These are phyloP conservation scores for Luffia ferchaultella DNA, from an alignment of 2,888 invertebrate species.

Conservation along the genomic window DNA sequence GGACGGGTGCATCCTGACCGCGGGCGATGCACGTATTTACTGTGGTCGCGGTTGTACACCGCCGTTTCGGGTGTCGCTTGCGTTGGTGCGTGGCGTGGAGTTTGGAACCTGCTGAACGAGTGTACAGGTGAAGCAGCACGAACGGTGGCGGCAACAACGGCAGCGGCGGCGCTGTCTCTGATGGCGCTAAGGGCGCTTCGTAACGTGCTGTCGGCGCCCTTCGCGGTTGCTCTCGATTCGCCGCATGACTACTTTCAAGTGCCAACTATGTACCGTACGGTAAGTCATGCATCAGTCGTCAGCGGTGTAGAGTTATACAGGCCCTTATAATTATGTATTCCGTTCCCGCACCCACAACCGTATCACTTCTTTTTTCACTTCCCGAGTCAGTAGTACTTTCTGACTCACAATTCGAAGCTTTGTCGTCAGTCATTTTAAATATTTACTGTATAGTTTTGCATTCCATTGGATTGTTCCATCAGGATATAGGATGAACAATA, in stretches of 20 bases:
- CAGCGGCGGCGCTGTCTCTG: slow-evolving; percentile 73
- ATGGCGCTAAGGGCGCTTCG: slow-evolving; percentile 74
- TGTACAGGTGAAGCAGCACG: slow-evolving; percentile 69
- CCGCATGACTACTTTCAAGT: slow-evolving; percentile 84
- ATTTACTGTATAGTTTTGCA: no score
- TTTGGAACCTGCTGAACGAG: slow-evolving; percentile 80
- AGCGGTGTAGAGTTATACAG: no score
- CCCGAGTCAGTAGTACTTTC: no score
- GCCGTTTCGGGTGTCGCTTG: slow-evolving; percentile 79
- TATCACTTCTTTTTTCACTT: no score
- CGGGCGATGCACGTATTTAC: slow-evolving; percentile 72
- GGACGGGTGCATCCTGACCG: slow-evolving; percentile 69
- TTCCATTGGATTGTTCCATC: no score
- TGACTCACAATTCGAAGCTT: no score
- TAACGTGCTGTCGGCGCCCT: slow-evolving; percentile 85
- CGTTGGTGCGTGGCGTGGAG: slow-evolving; percentile 89
- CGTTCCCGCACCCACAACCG: no score
- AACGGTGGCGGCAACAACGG: slow-evolving; percentile 70
- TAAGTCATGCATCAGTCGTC: no score
- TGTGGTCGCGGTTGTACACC: slow-evolving; percentile 78
- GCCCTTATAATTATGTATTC: no score
- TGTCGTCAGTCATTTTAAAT: no score
- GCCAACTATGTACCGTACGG: slow-evolving; percentile 86
- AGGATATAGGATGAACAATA: no score
- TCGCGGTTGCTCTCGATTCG: slow-evolving; percentile 77